These are phyloP conservation scores for Vimba vimba DNA, from an alignment of 2,113 vertebrate genomes.

Conservation along the genomic window DNA sequence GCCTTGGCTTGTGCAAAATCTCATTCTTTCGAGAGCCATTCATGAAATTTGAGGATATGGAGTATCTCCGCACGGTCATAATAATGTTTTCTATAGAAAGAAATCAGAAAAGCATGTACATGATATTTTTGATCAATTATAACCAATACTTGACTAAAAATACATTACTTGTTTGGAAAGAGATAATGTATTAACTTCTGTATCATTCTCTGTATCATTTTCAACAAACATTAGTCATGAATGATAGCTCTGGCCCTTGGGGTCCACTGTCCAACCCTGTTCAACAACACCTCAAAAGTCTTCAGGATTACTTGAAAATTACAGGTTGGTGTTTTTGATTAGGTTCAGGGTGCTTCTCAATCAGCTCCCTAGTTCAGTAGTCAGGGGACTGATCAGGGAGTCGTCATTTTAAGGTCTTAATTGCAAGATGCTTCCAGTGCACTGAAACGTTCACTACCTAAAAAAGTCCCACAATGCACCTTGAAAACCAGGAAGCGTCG, in stretches of 20 bases:
- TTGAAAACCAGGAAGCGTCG: too few species aligned
- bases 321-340: neutral
- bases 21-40: conserved; percentile 60
- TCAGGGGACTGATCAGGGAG: too few species aligned
- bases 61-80: conserved; percentile 94
- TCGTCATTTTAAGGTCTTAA: too few species aligned
- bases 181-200: neutral
- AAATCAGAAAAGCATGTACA: conserved; percentile 46
- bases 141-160: neutral
- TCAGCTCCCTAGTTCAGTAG: too few species aligned
- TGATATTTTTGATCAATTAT: neutral
- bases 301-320: neutral
- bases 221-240: neutral
- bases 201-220: neutral
- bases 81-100: conserved; percentile 77
- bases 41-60: conserved; percentile 67
- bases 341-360: neutral
- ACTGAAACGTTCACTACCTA: too few species aligned
- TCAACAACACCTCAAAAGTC: neutral
- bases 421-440: too few species aligned
- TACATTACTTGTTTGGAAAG: neutral
- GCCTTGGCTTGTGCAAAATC: conserved; percentile 24
- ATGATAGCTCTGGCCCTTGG: neutral
- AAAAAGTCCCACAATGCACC: too few species aligned
- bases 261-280: neutral